Base-by-base conservation (phyloP, 2,888 invertebrate genomes). In the Synanthedon tipuliformis region DNA sequence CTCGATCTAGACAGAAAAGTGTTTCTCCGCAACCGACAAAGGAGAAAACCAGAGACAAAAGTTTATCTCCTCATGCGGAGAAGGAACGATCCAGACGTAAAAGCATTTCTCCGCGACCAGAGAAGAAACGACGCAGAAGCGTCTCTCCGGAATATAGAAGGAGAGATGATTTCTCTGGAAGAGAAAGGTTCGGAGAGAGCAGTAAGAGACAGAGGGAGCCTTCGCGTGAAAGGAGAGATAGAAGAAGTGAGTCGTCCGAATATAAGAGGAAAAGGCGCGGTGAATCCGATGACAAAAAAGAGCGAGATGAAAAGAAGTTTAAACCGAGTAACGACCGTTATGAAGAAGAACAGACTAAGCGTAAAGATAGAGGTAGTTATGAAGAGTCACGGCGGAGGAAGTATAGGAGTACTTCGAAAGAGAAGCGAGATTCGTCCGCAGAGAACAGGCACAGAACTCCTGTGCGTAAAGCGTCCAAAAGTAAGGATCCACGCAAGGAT, bases 21-120 rank as follows among this genome's bases (percentile, higher is more conserved):
- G 53, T 60, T 0, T 82, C 85, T 0, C 80, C 83, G 0, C 75
- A 75, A 3, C 80, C 81, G 0, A 79, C 79, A 23, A 85, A 82
- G 40, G 50, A 16, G 16, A 16, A 12, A 4, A 15, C 13, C 12
- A 50, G 18, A 18, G 23, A 50, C 2, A 50, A 18, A 18, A 34
- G 48, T 45, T 5, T n/a, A 11, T 7, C n/a, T 0, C n/a, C 48
- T 12, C 7, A 3, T 13, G 15, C 0, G 34, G 34, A 34, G 40
- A 34, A 5, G 34, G 34, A 34, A 34, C 13, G 12, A 8, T 50
- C 13, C 11, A 7, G 13, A 11, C 50, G 50, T 18, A 12, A 50
- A 23, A 12, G 57, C 18, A 81, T 78, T 56, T 82, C 85, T 0
- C 80, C 83, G 0, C 75, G 75, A 3, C 81, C 81, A 0, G 80